Conservation (phyloP, 35 echinoderm and acorn worm genomes). For the Patiria miniata region DNA sequence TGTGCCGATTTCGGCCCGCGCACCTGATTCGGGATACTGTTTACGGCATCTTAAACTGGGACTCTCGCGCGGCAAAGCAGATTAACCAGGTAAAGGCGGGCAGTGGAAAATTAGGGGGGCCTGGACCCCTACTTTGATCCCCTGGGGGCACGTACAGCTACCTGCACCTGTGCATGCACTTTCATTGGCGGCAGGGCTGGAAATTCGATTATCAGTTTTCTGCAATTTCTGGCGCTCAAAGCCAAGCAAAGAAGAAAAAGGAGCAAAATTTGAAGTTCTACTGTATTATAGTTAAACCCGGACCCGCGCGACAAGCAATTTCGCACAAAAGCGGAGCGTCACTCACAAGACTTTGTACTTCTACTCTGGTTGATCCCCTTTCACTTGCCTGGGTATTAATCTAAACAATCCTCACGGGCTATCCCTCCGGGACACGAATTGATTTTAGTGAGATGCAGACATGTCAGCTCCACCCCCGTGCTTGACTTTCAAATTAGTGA, state of each 20-base stretch:
- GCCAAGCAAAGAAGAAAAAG: background rate
- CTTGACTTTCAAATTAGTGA: background rate
- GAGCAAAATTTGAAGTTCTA: too few relatives aligned
- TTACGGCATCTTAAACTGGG: background rate
- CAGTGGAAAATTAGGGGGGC: background rate
- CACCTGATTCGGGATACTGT: constrained; percentile 11
- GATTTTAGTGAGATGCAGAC: background rate
- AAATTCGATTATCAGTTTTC: constrained; percentile 19
- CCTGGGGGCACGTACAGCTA: background rate
- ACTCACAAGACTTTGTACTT: background rate
- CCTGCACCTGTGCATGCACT: constrained; percentile 23
- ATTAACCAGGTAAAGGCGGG: background rate
- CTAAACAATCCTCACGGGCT: background rate
- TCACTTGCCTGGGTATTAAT: background rate
- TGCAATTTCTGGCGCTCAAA: background rate
- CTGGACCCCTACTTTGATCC: background rate
- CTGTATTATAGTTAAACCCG: too few relatives aligned
- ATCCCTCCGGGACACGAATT: background rate
- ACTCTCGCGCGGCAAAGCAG: constrained; percentile 9
- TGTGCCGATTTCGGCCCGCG: background rate
- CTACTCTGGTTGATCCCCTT: background rate
- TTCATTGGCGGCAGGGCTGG: background rate
- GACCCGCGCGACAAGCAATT: too few relatives aligned
- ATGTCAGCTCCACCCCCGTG: background rate
- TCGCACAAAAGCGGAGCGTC: too few relatives aligned